Evolutionary conservation across 92 coral and sea anemone species (phyloP), one percentile per base, ranked within the genome.

Genomic region (Porites divaricata): DNA sequence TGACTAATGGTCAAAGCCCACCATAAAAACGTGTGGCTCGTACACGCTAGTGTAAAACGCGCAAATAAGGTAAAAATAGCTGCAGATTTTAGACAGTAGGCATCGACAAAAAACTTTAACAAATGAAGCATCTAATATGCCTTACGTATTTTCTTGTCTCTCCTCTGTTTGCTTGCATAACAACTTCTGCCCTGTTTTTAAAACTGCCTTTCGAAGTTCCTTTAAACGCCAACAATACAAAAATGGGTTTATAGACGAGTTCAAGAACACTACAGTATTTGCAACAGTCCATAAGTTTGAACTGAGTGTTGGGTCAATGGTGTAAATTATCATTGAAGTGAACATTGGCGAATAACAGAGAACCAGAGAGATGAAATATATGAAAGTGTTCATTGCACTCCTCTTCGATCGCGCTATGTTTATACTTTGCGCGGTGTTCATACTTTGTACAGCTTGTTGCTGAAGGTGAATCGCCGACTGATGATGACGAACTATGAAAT

Each of bases 201-300:
- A 23, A 17, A 68, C 53, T 4, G 75, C 62, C 1, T 5, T 20
- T 63, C 81, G 81, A 13, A 77, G 81, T 22, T 23, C 72, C 15
- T 61, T 20, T 45, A 63, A 22, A 1, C 81, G 81, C 81, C 72
- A 77, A 8, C 61, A 77, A 22, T 48, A 77, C 41, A 77, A 8
- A 48, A 48, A 7, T 64, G 81, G 81, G 23, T 77, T 77, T 7
- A 77, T 48, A 10, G 81, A 48, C 21, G 81, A 77, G 21, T 77
- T 77, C 81, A 77, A n/a, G 59, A 77, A 77, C 16, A 9, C 81
- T 9, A 76, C 8, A 22, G 81, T 77, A 48, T 77, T 49, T 1
- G 58, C 70, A 2, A 77, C 19, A 0, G 70, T 77, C 72, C 81
- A 77, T 5, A 8, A 16, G 19, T 35, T 63, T 19, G 81, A 26